phyloP scores from a whole-genome alignment of 2,797 vertebrate species.

The Lacerta bilineata region DNA sequence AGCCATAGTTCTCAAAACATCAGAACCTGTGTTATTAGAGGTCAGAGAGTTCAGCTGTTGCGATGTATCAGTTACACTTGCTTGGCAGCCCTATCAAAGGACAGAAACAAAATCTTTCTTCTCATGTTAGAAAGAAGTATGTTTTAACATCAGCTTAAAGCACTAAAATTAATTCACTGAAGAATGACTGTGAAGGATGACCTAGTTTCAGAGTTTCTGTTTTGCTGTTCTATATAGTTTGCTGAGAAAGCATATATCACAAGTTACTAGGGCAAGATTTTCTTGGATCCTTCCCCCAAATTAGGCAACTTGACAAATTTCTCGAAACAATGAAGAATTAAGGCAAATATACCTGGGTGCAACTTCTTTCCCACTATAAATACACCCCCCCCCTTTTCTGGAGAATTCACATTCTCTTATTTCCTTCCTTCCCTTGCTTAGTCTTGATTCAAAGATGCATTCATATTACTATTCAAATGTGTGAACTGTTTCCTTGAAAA shows the following conservation, averaged over 20 bases:
- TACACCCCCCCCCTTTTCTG: not conserved
- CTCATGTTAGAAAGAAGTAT: constrained; percentile 40
- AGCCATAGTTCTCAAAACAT: constrained; percentile 42
- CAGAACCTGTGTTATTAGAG: constrained; percentile 37
- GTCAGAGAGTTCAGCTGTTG: constrained; percentile 47
- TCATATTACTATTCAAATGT: not conserved
- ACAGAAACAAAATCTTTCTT: constrained; percentile 47
- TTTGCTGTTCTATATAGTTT: constrained; percentile 50
- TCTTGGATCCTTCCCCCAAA: not conserved
- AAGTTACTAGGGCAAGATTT: constrained; percentile 46
- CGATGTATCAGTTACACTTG: constrained; percentile 45
- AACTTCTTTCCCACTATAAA: not conserved
- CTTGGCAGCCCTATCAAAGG: constrained; percentile 35
- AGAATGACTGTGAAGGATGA: constrained; percentile 35
- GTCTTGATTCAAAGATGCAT: not conserved
- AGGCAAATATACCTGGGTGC: not conserved
- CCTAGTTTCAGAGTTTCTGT: constrained; percentile 53
- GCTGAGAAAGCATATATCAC: constrained; percentile 48
- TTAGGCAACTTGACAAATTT: constrained; percentile 12
- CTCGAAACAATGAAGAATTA: not conserved
- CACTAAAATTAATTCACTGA: constrained; percentile 39
- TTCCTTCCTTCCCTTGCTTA: not conserved
- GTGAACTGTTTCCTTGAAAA: not conserved
- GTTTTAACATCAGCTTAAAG: constrained; percentile 19
- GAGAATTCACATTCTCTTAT: not conserved